Conservation (phyloP, 2,797 vertebrate genomes). For the Takifugu ocellatus region DNA sequence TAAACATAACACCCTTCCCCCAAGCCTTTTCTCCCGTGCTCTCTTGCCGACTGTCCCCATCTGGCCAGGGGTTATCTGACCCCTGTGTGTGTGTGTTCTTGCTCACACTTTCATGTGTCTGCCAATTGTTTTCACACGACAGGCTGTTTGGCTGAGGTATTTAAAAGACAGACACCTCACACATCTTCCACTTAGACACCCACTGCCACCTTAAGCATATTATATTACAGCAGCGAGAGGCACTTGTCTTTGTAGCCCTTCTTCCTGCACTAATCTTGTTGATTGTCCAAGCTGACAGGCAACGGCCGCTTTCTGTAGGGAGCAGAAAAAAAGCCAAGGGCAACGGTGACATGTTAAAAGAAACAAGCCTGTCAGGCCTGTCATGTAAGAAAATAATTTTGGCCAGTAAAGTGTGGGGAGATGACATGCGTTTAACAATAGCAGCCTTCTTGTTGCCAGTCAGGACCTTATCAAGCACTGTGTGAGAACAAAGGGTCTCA, state of each 20-base stretch:
- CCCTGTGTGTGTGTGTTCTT: constrained; percentile 57
- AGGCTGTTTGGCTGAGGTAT: constrained; percentile 57
- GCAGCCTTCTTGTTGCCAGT: constrained; percentile 42
- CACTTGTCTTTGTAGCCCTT: constrained; percentile 24
- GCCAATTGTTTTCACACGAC: constrained; percentile 74
- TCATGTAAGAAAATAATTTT: constrained; percentile 43
- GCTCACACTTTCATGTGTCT: constrained; percentile 69
- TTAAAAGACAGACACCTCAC: constrained; percentile 59
- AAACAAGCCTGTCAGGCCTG: constrained; percentile 45
- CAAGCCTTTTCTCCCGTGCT: constrained; percentile 29
- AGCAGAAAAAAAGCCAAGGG: constrained; percentile 7
- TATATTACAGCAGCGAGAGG: constrained; percentile 37
- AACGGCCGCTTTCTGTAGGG: constrained; percentile 29
- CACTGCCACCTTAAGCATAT: constrained; percentile 56
- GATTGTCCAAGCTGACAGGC: constrained; percentile 47
- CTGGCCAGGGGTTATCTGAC: constrained; percentile 71
- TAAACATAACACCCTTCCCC: constrained; percentile 45
- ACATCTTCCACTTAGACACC: constrained; percentile 64
- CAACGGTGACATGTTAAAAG: constrained; percentile 31
- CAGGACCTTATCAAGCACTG: constrained; percentile 57
- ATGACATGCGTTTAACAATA: constrained; percentile 35
- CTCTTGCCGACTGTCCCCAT: constrained; percentile 62
- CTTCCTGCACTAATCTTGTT: constrained; percentile 41
- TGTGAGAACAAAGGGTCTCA: constrained; percentile 45
- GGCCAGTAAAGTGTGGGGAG: constrained; percentile 21